Base-by-base conservation (phyloP, 1,140 invertebrate genomes). In the Neodiprion fabricii region DNA sequence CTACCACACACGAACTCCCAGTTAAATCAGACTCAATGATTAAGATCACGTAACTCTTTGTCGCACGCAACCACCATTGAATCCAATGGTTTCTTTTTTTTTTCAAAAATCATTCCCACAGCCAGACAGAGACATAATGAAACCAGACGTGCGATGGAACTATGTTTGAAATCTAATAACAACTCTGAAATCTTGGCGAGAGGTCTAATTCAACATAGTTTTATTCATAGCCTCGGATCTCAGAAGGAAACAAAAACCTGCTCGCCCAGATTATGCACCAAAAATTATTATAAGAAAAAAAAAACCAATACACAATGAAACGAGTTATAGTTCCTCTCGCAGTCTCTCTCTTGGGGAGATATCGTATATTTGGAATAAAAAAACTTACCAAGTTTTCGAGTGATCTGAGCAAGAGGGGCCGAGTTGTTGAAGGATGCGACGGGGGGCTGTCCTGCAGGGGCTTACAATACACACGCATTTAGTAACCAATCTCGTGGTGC, bases 341-440 rank as follows among this genome's bases (percentile, higher is more conserved):
- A 17, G 70, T 17, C 70, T 40, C 48, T 17, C 14, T 17, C 68
- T 28, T 70, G 11, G 23, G 23, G 23, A 70, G 11, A n/a, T n/a
- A 23, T 70, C 68, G 68, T n/a, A 11, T 14, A 70, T 11, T 23
- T 21, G 48, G 49, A 23, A 71, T 14, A 71, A 76, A 76, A 78
- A 76, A 72, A 92, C 92, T 92, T 89, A 93, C 92, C 91, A 81
- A 93, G 90, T 81, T 91, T 89, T 80, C 90, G 89, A 81, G 92
- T 91, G 83, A 93, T 89, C 89, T 92, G 91, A 84, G 91, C 90
- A 89, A 93, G 91, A 90, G 92, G 92, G 84, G 91, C 89, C 86
- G 90, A 91, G 89, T 91, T 91, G 90, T 90, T 89, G 82, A 92
- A 87, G 85, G 91, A 90, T 88, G 90, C 89, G 86, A 91, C 91